phyloP scores from a whole-genome alignment of 1,140 invertebrate genomes.

The Heliconius melpomene region DNA sequence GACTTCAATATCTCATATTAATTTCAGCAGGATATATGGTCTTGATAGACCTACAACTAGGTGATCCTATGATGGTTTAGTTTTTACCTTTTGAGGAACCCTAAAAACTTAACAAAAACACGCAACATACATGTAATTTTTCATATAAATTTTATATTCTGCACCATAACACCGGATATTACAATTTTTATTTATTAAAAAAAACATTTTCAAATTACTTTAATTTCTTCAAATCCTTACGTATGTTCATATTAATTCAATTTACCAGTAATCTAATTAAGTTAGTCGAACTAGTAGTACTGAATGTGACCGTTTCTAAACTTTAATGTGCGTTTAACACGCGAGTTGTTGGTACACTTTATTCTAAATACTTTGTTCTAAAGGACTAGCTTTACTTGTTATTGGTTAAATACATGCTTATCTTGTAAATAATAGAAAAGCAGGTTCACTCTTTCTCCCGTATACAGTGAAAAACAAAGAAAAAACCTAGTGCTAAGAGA shows the following conservation, averaged over 20 bases:
- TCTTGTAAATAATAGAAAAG: background rate
- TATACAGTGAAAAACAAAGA: too few species aligned
- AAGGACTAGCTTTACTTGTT: background rate
- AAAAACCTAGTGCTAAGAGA: too few species aligned
- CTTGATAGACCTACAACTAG: too few species aligned
- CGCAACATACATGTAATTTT: background rate
- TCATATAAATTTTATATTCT: background rate
- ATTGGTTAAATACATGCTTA: background rate
- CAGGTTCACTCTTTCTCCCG: too few species aligned
- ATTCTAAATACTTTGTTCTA: background rate
- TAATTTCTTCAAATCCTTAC: conserved; percentile 5
- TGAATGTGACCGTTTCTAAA: conserved; percentile 8
- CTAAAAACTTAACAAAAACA: background rate
- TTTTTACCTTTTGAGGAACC: too few species aligned
- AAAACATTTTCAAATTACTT: background rate
- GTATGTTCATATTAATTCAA: conserved; percentile 14
- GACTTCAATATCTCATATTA: too few species aligned
- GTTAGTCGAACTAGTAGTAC: background rate
- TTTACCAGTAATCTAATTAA: conserved; percentile 2
- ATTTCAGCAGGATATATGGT: too few species aligned
- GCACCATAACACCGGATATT: background rate
- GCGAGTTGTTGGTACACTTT: background rate
- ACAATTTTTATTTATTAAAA: background rate
- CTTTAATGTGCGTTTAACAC: background rate
- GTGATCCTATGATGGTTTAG: too few species aligned